Base-by-base conservation (phyloP, 2,888 invertebrate genomes). In the Dasysyrphus tricinctus region DNA sequence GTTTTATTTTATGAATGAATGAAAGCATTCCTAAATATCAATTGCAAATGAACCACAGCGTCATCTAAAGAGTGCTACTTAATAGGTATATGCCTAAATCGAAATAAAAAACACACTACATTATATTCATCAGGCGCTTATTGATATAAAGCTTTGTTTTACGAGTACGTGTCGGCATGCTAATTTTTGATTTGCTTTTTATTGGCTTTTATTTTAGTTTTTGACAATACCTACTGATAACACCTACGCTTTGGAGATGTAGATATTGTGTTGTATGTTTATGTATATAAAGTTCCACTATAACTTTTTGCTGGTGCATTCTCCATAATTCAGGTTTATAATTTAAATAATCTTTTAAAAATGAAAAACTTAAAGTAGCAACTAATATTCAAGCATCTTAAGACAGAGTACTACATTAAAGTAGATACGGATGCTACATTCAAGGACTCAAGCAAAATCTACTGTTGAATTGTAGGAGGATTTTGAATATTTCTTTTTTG, bases 401-500 rank as follows among this genome's bases (percentile, higher is more conserved):
- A 16, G 16, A 47, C n/a, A n/a, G 42, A 44, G n/a, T 6, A 12
- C 12, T 39, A 39, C 11, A 12, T 39, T 39, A 39, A 44, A 19
- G 47, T 59, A 19, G 42, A 61, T 61, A 42, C 42, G 61, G 61
- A 61, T 61, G 29, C 61, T 61, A 12, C 24, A 32, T 63, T 49
- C 65, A 65, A 65, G 65, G 65, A 49, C 44, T 49, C 34, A 44
- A 44, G n/a, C 44, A 44, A 16, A 8, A 3, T 44, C 7, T n/a
- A 32, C 5, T 6, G 5, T 5, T 29, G 6, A n/a, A 7, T 42
- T 12, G 16, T 32, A 34, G 12, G 65, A 19, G 47, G 47, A 11
- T 65, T 65, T 47, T 16, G 11, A 1, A 42, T 42, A 14, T 42
- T 12, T 42, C 3, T 44, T 44, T 16, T 34, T 34, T 44, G n/a